Conservation (phyloP, 2,113 vertebrate genomes). For the Origma solitaria region DNA sequence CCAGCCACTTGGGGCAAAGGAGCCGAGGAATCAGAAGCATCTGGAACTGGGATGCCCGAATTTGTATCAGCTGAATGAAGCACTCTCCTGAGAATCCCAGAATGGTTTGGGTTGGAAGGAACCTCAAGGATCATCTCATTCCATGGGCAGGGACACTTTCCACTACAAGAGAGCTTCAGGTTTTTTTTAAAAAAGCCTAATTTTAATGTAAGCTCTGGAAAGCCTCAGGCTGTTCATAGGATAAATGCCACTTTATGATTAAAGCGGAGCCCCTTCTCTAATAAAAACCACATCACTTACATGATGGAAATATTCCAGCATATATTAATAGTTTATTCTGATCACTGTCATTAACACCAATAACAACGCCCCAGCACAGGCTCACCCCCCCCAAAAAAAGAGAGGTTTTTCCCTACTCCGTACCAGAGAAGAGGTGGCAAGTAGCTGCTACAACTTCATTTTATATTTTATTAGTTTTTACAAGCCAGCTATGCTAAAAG, state of each 20-base stretch:
- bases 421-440: neutral
- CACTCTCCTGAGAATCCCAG: neutral
- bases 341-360: neutral
- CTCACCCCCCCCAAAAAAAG: neutral
- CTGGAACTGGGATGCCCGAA: neutral
- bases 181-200: neutral
- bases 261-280: neutral
- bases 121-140: neutral
- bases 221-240: neutral
- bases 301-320: neutral
- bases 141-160: neutral
- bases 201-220: neutral
- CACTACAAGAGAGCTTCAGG: neutral
- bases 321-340: neutral
- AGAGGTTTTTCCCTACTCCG: neutral
- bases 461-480: neutral
- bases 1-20: rapidly evolving
- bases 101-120: neutral
- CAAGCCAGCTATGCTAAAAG: slow-evolving; percentile 25
- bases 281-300: neutral
- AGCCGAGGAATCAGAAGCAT: neutral
- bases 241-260: neutral
- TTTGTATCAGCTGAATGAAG: rapidly evolving
- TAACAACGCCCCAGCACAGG: neutral
- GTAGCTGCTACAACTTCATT: neutral